Base-by-base conservation (phyloP, 2,797 vertebrate genomes). In the Coccyzus lansbergi region DNA sequence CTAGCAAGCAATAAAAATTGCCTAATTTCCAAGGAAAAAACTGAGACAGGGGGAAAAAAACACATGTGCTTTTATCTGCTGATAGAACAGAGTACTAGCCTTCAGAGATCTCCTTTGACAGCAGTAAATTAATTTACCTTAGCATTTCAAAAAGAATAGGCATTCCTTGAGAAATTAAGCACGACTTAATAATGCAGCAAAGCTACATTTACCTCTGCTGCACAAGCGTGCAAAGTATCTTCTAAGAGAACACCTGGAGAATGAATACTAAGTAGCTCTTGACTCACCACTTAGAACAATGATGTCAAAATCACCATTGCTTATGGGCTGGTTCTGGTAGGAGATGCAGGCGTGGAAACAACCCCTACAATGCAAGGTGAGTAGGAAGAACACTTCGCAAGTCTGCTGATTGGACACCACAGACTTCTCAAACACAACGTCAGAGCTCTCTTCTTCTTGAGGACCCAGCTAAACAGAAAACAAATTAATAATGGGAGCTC, bases 261-360 rank as follows among this genome's bases (percentile, higher is more conserved):
- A 86, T 3, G 7, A 89, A 79, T 20, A 68, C 10, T n/a, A 38
- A 77, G 83, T 58, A 87, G 65, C 28, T 92, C 82, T 95, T 36
- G 63, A 97, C 99, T 99, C 96, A 99, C 99, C 99, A 96, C 98
- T 99, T 95, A 99, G 98, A 97, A 99, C 99, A 98, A 99, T 99
- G 97, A 99, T 98, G 97, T 99, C 99, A 97, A 99, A 99, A 96
- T 99, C 98, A 60, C 99, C 99, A 59, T 99, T 99, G 97, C 98
- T 99, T 96, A 99, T 99, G 29, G 98, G 98, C 97, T 99, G 99
- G 93, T 98, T 98, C 96, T 98, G 98, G 97, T 99, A 99, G 88
- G 98, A 98, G 96, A 99, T 99, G 90, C 98, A 98, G 79, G 98
- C 98, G 80, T 98, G 98, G 98, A 99, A 99, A 97, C 99, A 99